Evolutionary conservation across 2,888 invertebrate genomes (phyloP).

Genomic region (Synanthedon myopaeformis): DNA sequence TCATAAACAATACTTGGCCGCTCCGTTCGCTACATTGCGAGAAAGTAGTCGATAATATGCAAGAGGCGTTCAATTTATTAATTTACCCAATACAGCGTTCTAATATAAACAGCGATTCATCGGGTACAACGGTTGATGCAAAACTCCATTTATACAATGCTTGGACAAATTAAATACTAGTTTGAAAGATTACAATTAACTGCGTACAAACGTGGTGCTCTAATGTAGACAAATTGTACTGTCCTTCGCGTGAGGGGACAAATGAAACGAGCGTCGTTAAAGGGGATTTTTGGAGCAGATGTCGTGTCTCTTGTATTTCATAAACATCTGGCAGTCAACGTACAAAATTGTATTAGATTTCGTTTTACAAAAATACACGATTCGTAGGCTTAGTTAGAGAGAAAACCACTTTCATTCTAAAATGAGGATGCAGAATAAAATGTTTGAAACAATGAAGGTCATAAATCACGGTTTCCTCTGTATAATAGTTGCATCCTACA

Average conservation of each 20-base stretch:
- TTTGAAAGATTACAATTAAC: slow-evolving; percentile 11
- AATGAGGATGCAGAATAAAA: slow-evolving; percentile 39
- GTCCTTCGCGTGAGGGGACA: slow-evolving; percentile 18
- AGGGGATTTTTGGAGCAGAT: slow-evolving; percentile 40
- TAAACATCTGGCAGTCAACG: slow-evolving; percentile 18
- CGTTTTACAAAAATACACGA: no score
- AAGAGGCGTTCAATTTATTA: slow-evolving; percentile 29
- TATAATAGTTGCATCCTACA: slow-evolving; percentile 61
- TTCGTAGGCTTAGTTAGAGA: neutral
- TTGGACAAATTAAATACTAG: no score
- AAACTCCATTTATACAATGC: no score
- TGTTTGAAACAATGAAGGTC: slow-evolving; percentile 62
- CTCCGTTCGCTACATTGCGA: slow-evolving; percentile 41
- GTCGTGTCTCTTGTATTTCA: slow-evolving; percentile 18
- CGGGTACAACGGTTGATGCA: no score
- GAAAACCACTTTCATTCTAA: slow-evolving; percentile 20
- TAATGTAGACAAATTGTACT: slow-evolving; percentile 33
- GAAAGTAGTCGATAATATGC: slow-evolving; percentile 60
- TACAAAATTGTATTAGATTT: neutral
- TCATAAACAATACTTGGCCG: slow-evolving; percentile 63
- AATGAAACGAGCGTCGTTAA: slow-evolving; percentile 16
- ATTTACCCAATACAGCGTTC: slow-evolving; percentile 19
- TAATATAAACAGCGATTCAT: neutral
- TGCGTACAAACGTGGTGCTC: slow-evolving; percentile 6
- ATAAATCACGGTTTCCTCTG: slow-evolving; percentile 65